Conservation (phyloP, 1,140 invertebrate species). For the Anastatus disparis region DNA sequence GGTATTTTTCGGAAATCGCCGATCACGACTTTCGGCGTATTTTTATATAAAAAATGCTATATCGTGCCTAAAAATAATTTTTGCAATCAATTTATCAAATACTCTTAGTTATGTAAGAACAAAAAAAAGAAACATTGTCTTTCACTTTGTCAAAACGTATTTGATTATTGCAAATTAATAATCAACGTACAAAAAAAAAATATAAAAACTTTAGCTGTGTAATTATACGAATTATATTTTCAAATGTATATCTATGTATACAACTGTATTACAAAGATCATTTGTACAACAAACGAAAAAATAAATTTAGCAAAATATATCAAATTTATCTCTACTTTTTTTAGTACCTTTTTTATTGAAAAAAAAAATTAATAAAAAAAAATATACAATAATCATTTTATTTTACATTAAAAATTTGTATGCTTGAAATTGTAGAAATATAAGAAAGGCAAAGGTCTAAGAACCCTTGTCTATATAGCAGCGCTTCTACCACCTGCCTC, state of each 20-base stretch:
- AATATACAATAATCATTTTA: not conserved
- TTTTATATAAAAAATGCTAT: too few relatives aligned
- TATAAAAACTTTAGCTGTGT: not conserved
- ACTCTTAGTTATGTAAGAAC: slow-evolving; percentile 26
- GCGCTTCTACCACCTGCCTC: not conserved
- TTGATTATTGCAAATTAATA: not conserved
- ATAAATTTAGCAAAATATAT: slow-evolving; percentile 9
- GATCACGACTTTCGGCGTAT: too few relatives aligned
- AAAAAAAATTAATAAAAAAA: slow-evolving; percentile 9
- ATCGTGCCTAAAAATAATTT: too few relatives aligned
- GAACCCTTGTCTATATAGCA: not conserved
- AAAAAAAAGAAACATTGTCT: slow-evolving; percentile 36
- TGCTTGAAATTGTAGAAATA: not conserved
- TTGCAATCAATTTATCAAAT: slow-evolving; percentile 30
- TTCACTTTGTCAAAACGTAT: slow-evolving; percentile 12
- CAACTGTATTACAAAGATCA: not conserved
- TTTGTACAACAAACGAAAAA: slow-evolving; percentile 1
- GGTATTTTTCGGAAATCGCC: too few relatives aligned
- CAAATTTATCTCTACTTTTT: not conserved
- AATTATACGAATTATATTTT: too few relatives aligned
- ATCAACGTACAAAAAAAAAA: not conserved
- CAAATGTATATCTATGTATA: slow-evolving; percentile 8
- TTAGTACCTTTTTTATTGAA: too few relatives aligned
- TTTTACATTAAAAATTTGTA: not conserved
- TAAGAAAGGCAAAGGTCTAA: not conserved